These are phyloP conservation scores for Agrilus planipennis DNA, from an alignment of 1,140 invertebrate genomes.

Conservation along the genomic window DNA sequence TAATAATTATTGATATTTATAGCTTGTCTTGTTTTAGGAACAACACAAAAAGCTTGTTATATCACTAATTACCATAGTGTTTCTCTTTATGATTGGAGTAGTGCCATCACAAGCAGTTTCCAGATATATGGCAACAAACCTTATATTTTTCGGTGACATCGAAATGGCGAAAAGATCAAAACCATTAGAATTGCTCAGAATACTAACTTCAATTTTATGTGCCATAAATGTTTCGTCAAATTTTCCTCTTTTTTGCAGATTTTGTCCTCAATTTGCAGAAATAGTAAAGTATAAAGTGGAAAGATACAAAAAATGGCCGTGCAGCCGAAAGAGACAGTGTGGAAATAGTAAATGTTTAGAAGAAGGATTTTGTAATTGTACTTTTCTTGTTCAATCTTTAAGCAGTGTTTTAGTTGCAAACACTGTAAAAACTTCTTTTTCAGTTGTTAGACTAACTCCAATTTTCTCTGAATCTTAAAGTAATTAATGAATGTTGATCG, in stretches of 20 bases:
- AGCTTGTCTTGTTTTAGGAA: conserved; percentile 23
- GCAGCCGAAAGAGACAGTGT: conserved; percentile 18
- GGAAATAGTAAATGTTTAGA: conserved; percentile 11
- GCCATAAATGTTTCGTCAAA: conserved; percentile 29
- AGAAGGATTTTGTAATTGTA: neutral
- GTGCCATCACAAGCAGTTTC: conserved; percentile 31
- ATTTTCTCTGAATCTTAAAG: no score
- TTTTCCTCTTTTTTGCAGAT: conserved; percentile 32
- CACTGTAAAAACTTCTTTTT: no score
- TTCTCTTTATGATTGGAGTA: conserved; percentile 32
- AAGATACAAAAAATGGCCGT: no score
- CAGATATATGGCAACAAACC: conserved; percentile 23
- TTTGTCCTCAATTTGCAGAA: conserved; percentile 31
- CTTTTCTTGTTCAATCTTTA: conserved; percentile 11
- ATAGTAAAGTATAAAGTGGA: no score
- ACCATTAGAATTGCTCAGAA: conserved; percentile 20
- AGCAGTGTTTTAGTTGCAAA: conserved; percentile 1
- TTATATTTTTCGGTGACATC: conserved; percentile 26
- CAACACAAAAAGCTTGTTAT: conserved; percentile 27
- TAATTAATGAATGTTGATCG: no score
- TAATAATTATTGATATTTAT: conserved; percentile 3
- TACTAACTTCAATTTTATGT: conserved; percentile 27
- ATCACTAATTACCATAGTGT: conserved; percentile 30
- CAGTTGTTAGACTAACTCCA: no score
- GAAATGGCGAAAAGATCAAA: conserved; percentile 9